Evolutionary conservation across 2,113 vertebrate species (phyloP), one percentile per base, ranked within the genome.

Genomic region (Crotalus tigris): DNA sequence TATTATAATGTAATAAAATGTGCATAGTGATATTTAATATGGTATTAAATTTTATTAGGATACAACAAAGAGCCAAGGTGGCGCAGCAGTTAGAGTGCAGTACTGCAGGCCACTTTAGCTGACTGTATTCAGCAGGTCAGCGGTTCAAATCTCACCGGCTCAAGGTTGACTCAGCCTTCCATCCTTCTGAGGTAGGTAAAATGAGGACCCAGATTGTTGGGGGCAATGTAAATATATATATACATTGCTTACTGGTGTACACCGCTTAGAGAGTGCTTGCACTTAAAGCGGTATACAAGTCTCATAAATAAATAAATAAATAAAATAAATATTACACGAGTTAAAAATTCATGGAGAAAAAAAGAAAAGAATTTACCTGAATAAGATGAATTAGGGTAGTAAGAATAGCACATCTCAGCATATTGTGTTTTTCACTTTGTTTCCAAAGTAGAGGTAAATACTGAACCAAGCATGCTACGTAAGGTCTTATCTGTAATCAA

Each of bases 391-490:
- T 97, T 26, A 99, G 97, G 0, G 99, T 99, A 8, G 99, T 99
- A 91, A 99, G 97, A 96, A 99, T 99, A 95, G 99, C 99, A 97
- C 99, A 99, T 91, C 99, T 98, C 5, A 99, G 97, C 99, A 99
- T 99, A 97, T 99, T 99, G 96, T 99, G 99, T 92, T 99, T 99
- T 96, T 99, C 99, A 29, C 99, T 99, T 93, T 99, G 99, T 96
- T 99, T 99, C 99, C 99, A 99, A 91, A 99, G 98, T 3, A 99
- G 97, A 11, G 99, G 99, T 92, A 99, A 97, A 97, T 99, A 99
- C 92, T 99, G 99, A 92, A 99, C 98, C 96, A 99, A 97, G 87
- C 99, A 99, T 90, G 98, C 99, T 2, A 99, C 98, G 1, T 99
- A 98, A 0, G 99, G 99, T 19, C 98, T 98, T 96, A 99, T 99